Percentiles rank a stretch among this genome's conserved stretches.
Evolutionary conservation across 2,797 vertebrate genomes (phyloP).

Genomic region (Crenuchus spilurus): DNA sequence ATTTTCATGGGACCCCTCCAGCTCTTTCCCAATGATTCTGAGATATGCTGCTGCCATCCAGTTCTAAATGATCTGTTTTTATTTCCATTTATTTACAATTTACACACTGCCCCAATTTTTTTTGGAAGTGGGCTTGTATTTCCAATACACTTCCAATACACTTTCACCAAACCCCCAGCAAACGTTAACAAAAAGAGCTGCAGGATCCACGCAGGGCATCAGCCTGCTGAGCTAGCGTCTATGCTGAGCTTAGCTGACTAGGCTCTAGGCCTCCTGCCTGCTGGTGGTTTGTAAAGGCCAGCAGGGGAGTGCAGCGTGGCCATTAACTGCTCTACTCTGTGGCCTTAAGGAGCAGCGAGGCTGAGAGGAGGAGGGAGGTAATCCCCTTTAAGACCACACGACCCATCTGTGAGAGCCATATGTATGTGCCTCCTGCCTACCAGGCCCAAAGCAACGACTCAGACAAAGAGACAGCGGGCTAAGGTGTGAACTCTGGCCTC

Average conservation of each 20-base stretch:
- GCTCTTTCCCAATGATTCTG: too few relatives aligned
- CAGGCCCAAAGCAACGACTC: background rate
- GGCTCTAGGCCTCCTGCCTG: constrained; percentile 39
- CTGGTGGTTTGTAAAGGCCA: constrained; percentile 28
- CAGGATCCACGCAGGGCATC: background rate
- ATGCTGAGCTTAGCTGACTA: constrained; percentile 18
- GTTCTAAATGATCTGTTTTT: too few relatives aligned
- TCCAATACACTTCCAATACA: too few relatives aligned
- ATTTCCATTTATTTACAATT: too few relatives aligned
- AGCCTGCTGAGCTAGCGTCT: background rate
- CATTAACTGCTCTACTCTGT: constrained; percentile 73
- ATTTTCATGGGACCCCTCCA: too few relatives aligned
- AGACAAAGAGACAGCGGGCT: constrained; percentile 12
- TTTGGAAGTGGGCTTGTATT: too few relatives aligned
- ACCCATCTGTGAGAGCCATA: constrained; percentile 88
- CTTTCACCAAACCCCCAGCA: background rate
- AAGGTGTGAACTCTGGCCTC: background rate
- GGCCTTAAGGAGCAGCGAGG: constrained; percentile 70
- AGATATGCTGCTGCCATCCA: too few relatives aligned
- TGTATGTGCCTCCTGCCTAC: constrained; percentile 65
- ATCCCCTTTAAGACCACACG: constrained; percentile 84
- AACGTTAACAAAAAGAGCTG: background rate
- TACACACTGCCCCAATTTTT: too few relatives aligned
- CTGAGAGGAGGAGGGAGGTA: constrained; percentile 79
- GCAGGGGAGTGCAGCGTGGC: constrained; percentile 41